A percentile compares a stretch with the other conserved stretches of the same genome.
These are phyloP conservation scores for Laticauda laticaudata DNA, from an alignment of 2,113 vertebrate genomes.

Conservation along the genomic window DNA sequence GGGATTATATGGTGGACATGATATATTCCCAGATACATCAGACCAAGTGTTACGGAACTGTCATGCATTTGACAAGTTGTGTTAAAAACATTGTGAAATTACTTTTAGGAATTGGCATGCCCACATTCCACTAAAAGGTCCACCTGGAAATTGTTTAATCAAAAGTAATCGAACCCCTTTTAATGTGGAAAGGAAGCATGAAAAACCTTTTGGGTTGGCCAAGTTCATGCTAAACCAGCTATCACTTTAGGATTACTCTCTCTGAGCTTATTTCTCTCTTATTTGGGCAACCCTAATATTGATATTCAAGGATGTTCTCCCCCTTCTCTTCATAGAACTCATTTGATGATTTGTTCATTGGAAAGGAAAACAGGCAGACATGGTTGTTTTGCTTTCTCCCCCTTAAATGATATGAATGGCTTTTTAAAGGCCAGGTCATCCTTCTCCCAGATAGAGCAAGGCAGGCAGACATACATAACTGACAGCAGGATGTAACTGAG, in stretches of 20 bases:
- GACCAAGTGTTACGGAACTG: background rate
- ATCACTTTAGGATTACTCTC: background rate
- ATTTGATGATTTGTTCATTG: background rate
- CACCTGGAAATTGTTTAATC: background rate
- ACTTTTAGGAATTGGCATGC: background rate
- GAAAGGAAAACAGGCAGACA: conserved; percentile 7
- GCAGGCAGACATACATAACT: conserved; percentile 2
- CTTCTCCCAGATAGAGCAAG: conserved; percentile 23
- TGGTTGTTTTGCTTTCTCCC: background rate
- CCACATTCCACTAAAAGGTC: background rate
- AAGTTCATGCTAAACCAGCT: conserved; percentile 6
- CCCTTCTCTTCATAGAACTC: background rate
- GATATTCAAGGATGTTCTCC: background rate
- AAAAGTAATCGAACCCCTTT: background rate
- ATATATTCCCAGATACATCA: background rate
- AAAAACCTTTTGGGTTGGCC: background rate
- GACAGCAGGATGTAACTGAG: conserved; percentile 64
- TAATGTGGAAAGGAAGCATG: conserved; percentile 19
- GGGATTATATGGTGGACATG: background rate
- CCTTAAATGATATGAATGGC: conserved; percentile 1
- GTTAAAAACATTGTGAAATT: background rate
- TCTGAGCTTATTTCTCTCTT: background rate
- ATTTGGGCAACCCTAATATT: background rate
- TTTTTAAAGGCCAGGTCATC: conserved; percentile 13
- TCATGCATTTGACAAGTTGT: background rate